These are phyloP conservation scores for Puma concolor DNA, from an alignment of 2,113 vertebrate genomes.

Conservation along the genomic window DNA sequence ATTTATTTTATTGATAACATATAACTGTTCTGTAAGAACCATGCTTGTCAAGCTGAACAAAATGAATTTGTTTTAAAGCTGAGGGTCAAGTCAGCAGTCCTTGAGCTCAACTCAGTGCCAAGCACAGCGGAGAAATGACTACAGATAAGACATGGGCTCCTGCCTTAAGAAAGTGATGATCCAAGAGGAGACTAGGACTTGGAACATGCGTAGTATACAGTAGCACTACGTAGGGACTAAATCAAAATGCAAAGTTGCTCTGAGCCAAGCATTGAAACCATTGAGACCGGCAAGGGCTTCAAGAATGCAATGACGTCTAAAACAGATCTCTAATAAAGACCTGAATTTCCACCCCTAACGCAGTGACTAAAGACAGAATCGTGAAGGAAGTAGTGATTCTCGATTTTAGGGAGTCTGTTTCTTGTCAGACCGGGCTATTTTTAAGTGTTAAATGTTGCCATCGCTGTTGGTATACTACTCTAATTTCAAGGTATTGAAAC, in stretches of 20 bases:
- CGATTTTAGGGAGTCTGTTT: neutral
- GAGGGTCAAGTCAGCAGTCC: neutral
- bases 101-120: neutral
- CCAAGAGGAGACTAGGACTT: neutral
- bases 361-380: neutral
- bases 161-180: neutral
- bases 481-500: constrained; percentile 36
- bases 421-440: neutral
- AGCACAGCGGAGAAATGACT: neutral
- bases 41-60: neutral
- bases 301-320: neutral
- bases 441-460: neutral
- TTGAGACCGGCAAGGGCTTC: neutral
- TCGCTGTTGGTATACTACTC: neutral
- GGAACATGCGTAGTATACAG: neutral
- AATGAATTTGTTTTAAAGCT: constrained; percentile 8
- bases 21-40: neutral
- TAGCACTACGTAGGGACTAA: neutral
- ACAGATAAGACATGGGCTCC: neutral
- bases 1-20: neutral
- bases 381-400: neutral
- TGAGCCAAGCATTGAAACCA: neutral
- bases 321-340: neutral
- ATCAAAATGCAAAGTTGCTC: neutral
- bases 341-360: neutral